Base-by-base conservation (phyloP, 2,888 invertebrate species). In the Plagodis dolabraria region DNA sequence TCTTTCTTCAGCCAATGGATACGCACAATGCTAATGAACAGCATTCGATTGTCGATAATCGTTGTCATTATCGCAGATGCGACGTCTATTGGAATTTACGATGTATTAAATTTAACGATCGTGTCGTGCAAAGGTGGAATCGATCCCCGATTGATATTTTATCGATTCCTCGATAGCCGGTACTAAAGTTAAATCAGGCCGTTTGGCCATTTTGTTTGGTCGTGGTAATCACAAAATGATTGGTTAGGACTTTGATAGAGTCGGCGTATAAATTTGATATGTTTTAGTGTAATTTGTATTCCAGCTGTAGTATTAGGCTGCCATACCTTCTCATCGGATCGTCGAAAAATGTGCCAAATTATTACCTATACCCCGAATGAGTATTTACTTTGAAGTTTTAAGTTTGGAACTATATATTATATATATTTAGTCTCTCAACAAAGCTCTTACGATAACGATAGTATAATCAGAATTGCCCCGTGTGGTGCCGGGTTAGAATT, bases 41-140 rank as follows among this genome's bases (percentile, higher is more conserved):
- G 72, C 69, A 73, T 72, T 74, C 75, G 75, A 77, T 72, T 73
- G 75, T 67, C 75, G 76, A 83, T 82, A 77, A 82, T 78, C 70
- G 65, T 74, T 69, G 75, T 79, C 82, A 82, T 83, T 80, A 81
- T 82, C 68, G 62, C 72, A 69, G 72, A 77, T 72, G 74, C 67
- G 69, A 65, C 75, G 68, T 77, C 76, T 83, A 85, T 87, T 87
- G 83, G 80, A 86, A 86, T 87, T 83, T 81, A 86, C 82, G 79
- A 77, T 72, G 75, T 71, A 80, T 87, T 83, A 85, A 86, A 68
- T 80, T 86, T 87, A 79, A 88, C 80, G 82, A 83, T 73, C 77
- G 71, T 82, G 82, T 85, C 82, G 74, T 72, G 72, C 71, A 76
- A 74, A 81, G 77, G 76, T 77, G 70, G 77, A 77, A 80, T 77